Percentiles rank a stretch among this genome's conserved stretches.
phyloP scores from a whole-genome alignment of 1,140 invertebrate species.

The Probaryconus sp. region DNA sequence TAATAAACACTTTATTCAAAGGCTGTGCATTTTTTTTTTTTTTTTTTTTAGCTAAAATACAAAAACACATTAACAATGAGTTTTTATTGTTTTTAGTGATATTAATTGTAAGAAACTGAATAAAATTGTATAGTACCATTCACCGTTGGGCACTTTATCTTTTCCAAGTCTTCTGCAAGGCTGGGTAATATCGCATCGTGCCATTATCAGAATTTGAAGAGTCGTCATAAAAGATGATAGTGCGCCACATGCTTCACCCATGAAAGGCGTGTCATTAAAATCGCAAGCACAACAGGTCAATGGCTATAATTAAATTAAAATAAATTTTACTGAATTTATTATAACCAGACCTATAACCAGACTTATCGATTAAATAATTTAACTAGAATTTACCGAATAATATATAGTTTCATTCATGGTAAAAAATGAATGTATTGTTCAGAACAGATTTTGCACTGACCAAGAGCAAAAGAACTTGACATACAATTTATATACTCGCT shows the following conservation, averaged over 20 bases:
- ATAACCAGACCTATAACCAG: no score
- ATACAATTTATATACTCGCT: slow-evolving; percentile 52
- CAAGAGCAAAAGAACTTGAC: slow-evolving; percentile 44
- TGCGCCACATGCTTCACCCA: slow-evolving; percentile 67
- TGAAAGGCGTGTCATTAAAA: slow-evolving; percentile 77
- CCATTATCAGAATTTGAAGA: slow-evolving; percentile 76
- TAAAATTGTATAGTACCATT: slow-evolving; percentile 58
- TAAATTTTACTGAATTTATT: no score
- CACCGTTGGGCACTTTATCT: slow-evolving; percentile 59
- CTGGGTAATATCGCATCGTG: slow-evolving; percentile 79
- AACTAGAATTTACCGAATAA: slow-evolving; percentile 26
- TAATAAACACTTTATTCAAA: no score
- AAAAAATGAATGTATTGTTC: not conserved
- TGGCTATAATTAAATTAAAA: no score
- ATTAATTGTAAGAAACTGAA: not conserved
- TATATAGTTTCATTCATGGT: slow-evolving; percentile 23
- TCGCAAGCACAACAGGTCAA: slow-evolving; percentile 69
- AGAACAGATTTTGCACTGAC: slow-evolving; percentile 28
- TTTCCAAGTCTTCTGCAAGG: slow-evolving; percentile 73
- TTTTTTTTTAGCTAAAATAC: no score
- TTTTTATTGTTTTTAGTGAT: no score
- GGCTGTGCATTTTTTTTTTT: no score
- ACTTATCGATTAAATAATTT: no score
- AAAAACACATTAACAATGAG: no score
- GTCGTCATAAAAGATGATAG: slow-evolving; percentile 77